Percentiles rank a stretch among this genome's conserved stretches.
Conservation (phyloP, 1,140 invertebrate species). For the Acromyrmex charruanus region DNA sequence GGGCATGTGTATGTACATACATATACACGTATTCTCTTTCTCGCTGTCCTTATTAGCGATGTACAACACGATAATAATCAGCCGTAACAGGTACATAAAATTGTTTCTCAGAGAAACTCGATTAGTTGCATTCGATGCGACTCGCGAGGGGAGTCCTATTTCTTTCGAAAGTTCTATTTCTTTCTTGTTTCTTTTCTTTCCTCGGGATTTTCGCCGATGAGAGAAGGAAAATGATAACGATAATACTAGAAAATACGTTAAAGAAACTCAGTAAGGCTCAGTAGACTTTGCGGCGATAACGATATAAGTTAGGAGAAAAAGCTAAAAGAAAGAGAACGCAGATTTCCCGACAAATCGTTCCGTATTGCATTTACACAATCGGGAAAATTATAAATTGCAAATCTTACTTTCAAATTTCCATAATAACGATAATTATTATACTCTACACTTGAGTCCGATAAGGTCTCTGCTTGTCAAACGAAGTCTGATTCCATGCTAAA, state of each 20-base stretch:
- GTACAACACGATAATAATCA: slow-evolving; percentile 63
- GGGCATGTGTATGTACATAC: slow-evolving; percentile 51
- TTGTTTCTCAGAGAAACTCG: slow-evolving; percentile 46
- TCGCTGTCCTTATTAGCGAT: slow-evolving; percentile 47
- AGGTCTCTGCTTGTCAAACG: neutral
- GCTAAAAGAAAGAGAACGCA: neutral
- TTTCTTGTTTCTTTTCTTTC: neutral
- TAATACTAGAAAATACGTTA: neutral
- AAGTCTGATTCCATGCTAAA: neutral
- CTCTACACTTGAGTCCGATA: neutral
- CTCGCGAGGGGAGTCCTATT: neutral
- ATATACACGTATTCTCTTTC: slow-evolving; percentile 58
- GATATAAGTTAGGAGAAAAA: neutral
- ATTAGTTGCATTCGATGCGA: slow-evolving; percentile 55
- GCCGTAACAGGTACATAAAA: slow-evolving; percentile 74
- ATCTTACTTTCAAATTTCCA: neutral
- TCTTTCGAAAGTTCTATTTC: neutral
- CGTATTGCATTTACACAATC: neutral
- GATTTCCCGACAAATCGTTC: neutral
- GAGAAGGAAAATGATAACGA: neutral
- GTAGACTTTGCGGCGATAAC: neutral
- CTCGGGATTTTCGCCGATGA: neutral
- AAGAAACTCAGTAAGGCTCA: neutral
- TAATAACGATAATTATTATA: neutral
- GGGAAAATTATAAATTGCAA: neutral